These are phyloP conservation scores for Charina bottae DNA, from an alignment of 2,113 vertebrate genomes.

Conservation along the genomic window DNA sequence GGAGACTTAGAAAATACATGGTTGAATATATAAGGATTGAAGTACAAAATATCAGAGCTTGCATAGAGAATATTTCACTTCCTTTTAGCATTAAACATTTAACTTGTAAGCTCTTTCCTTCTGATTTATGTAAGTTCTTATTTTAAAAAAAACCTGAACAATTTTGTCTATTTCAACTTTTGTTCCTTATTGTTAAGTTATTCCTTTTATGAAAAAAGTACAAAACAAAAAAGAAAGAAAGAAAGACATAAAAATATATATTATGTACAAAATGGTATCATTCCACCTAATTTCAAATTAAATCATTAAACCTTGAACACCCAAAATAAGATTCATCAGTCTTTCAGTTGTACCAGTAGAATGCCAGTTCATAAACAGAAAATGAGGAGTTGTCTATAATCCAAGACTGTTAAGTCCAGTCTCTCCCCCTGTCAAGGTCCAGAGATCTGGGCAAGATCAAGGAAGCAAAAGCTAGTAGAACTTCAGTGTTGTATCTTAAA, in stretches of 20 bases:
- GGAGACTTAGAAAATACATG: neutral
- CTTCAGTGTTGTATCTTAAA: too few relatives aligned
- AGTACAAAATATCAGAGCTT: neutral
- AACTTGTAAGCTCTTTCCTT: neutral
- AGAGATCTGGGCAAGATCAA: neutral
- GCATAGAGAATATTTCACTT: neutral
- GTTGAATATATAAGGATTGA: neutral
- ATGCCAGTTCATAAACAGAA: too few relatives aligned
- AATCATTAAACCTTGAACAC: neutral
- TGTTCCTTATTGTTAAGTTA: neutral
- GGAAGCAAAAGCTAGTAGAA: neutral
- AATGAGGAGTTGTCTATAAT: neutral
- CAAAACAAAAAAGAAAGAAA: neutral
- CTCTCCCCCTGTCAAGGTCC: neutral
- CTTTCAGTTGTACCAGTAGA: too few relatives aligned
- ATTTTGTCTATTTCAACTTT: neutral
- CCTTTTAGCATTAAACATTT: neutral
- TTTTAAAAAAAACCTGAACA: neutral
- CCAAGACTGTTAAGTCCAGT: neutral
- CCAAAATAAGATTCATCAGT: too few relatives aligned
- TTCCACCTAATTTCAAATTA: neutral
- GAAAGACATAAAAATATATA: neutral
- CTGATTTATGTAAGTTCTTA: neutral
- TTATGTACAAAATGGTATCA: neutral
- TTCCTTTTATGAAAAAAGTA: neutral